Evolutionary conservation across 2,888 invertebrate species (phyloP), one percentile per base, ranked within the genome.

Genomic region (Caenorhabditis sulstoni): DNA sequence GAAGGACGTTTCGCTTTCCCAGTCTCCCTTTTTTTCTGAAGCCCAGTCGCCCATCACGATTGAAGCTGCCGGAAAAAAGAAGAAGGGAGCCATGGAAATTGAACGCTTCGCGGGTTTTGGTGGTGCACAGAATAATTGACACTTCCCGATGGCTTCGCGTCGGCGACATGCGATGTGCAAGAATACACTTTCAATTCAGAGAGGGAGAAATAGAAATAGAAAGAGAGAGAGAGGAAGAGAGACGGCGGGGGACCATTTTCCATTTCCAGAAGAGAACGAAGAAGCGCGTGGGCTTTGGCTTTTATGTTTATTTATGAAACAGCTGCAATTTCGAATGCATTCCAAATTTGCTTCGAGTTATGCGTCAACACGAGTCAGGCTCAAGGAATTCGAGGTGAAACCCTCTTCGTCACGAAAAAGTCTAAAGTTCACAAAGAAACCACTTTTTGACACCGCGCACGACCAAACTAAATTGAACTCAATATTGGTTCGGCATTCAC

Each of bases 91-190:
- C 23, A 58, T 57, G 73, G 50, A 73, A 65, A 73, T 65, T 58
- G 73, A 73, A 73, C 73, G 64, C 58, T 73, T 73, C 20, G n/a
- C 22, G 23, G 57, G 16, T 57, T 55, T 57, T 64, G 37, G 66
- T 35, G 37, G 18, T 29, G 29, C 29, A 16, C 57, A 37, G 64
- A 41, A 68, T 44, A 68, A 68, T 59, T 59, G 68, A 45, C 68
- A 52, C 58, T 59, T 66, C 37, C 7, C 29, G 7, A 29, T 29
- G 29, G 29, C 29, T 3, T 29, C 44, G 29, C 22, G 18, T 5
- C 20, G n/a, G n/a, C 20, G 57, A 18, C 47, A 47, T 47, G 47
- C 47, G 18, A 16, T 47, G 47, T n/a, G 47, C 47, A 47, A 47
- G 47, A 44, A 44, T n/a, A 44, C 44, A 44, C 44, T 47, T 47